Percentiles rank a stretch among this genome's conserved stretches.
Evolutionary conservation across 2,888 invertebrate species (phyloP).

Genomic region (Microctonus hyperodae): DNA sequence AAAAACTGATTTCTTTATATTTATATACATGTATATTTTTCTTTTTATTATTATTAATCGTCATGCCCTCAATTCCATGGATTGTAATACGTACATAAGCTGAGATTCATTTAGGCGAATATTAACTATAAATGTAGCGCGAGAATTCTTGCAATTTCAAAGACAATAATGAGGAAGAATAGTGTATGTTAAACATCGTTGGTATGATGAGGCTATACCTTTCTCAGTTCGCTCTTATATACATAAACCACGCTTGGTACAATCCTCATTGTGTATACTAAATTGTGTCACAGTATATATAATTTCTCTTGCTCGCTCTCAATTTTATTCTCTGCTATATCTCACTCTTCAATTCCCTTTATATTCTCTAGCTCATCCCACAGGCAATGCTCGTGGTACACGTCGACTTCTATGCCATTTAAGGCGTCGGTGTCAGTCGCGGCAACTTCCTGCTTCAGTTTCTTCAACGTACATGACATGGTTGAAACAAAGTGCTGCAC

Average conservation of each 20-base stretch:
- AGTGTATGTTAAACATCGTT: constrained; percentile 25
- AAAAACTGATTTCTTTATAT: not conserved
- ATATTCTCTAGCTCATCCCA: constrained; percentile 20
- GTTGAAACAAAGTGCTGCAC: not conserved
- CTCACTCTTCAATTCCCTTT: constrained; percentile 3
- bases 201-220: constrained; percentile 30
- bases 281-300: constrained; percentile 42
- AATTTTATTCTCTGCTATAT: constrained; percentile 7
- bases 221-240: not conserved
- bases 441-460: constrained; percentile 30
- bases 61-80: not conserved
- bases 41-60: not conserved
- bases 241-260: constrained; percentile 19
- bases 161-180: not conserved
- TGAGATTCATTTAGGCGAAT: not conserved
- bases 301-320: constrained; percentile 8
- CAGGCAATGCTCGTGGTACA: constrained; percentile 3
- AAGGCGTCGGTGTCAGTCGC: constrained; percentile 26
- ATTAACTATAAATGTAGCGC: not conserved
- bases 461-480: constrained; percentile 17
- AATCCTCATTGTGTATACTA: constrained; percentile 39
- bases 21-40: not conserved
- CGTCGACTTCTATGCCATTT: constrained; percentile 19
- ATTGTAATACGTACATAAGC: not conserved
- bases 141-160: constrained; percentile 15